Percentiles rank a stretch among this genome's conserved stretches.
These are phyloP conservation scores for Drosophila atripex DNA, from an alignment of 2,888 invertebrate species.

Conservation along the genomic window DNA sequence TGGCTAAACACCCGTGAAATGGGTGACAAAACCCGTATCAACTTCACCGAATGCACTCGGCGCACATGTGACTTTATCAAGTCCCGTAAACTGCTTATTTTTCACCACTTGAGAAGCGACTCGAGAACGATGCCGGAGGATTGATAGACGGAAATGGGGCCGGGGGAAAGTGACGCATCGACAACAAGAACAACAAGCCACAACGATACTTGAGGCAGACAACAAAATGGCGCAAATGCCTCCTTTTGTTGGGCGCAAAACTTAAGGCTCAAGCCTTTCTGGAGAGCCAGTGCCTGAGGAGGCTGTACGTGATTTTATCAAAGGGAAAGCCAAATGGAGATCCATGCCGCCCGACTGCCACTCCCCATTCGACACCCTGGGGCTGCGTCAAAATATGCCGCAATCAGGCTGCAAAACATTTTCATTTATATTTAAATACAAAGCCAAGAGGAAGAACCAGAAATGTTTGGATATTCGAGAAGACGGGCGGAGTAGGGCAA, in stretches of 20 bases:
- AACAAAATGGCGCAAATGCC: conserved; percentile 58
- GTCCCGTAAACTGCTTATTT: conserved; percentile 47
- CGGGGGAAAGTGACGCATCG: conserved; percentile 42
- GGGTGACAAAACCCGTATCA: conserved; percentile 39
- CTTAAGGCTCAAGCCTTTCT: conserved; percentile 67
- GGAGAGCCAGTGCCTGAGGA: conserved; percentile 60
- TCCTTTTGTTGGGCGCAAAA: conserved; percentile 65
- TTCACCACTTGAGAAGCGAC: conserved; percentile 31
- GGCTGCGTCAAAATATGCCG: conserved; percentile 78
- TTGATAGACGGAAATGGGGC: conserved; percentile 3
- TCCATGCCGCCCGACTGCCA: conserved; percentile 18
- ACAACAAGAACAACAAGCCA: conserved; percentile 23
- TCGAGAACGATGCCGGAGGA: conserved; percentile 22
- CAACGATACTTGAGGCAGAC: conserved; percentile 47
- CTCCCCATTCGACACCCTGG: conserved; percentile 46
- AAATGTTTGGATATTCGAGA: conserved; percentile 5
- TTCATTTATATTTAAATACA: conserved; percentile 77
- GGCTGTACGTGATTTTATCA: conserved; percentile 78
- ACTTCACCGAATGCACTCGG: conserved; percentile 45
- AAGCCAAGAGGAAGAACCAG: conserved; percentile 40
- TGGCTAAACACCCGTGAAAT: conserved; percentile 58
- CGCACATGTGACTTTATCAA: conserved; percentile 47
- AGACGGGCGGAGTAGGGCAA: background rate
- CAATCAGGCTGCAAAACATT: conserved; percentile 79
- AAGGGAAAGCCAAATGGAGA: conserved; percentile 59